These are phyloP conservation scores for Pasiphila rectangulata DNA, from an alignment of 2,888 invertebrate species.

Conservation along the genomic window DNA sequence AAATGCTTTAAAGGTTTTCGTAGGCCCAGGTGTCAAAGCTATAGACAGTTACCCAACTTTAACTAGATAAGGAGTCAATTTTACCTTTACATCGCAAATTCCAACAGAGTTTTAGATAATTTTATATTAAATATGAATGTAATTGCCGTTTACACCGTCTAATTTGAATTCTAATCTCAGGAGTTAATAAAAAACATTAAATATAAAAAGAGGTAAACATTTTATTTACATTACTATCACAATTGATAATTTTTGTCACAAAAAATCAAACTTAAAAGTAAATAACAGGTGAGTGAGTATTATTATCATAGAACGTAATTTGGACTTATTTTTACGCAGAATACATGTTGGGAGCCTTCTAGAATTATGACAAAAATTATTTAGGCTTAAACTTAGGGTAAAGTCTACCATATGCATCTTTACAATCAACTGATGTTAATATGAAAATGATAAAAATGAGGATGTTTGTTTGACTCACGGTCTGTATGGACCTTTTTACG, in stretches of 20 bases:
- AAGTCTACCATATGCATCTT: no score
- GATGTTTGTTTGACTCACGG: no score
- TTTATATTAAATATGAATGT: no score
- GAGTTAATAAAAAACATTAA: conserved; percentile 22
- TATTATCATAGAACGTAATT: conserved; percentile 3
- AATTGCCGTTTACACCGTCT: conserved; percentile 8
- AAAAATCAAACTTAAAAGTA: conserved; percentile 66
- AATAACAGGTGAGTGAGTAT: conserved; percentile 55
- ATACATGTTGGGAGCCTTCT: background rate
- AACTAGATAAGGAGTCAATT: no score
- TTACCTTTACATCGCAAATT: conserved; percentile 24
- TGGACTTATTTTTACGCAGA: background rate
- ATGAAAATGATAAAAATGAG: no score
- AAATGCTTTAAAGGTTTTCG: no score
- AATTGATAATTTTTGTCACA: conserved; percentile 45
- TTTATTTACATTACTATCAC: conserved; percentile 75
- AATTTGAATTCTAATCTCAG: background rate
- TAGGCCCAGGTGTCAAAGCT: no score
- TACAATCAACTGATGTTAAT: no score
- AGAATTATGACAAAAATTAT: background rate
- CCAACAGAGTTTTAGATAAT: background rate
- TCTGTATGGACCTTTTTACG: background rate
- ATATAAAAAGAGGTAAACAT: conserved; percentile 25
- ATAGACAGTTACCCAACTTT: no score
- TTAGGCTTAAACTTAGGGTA: no score